Conservation (phyloP, 1,140 invertebrate genomes). For the Papilio aristodemus region DNA sequence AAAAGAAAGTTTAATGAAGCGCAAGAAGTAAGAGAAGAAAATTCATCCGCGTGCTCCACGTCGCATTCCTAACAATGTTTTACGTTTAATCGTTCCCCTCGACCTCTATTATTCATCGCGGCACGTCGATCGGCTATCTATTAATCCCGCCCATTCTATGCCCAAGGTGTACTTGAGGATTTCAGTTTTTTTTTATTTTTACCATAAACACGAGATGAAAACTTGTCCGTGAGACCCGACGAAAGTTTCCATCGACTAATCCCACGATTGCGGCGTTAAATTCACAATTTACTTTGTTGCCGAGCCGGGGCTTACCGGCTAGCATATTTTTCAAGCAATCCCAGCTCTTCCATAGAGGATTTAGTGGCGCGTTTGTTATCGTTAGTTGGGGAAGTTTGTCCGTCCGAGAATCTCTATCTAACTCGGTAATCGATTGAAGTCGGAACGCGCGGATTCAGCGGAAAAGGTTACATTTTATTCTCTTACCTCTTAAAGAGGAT, state of each 20-base stretch:
- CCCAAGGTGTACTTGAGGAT: conserved; percentile 43
- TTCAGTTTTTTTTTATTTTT: conserved; percentile 63
- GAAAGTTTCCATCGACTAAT: conserved; percentile 70
- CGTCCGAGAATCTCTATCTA: conserved; percentile 41
- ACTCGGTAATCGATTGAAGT: conserved; percentile 43
- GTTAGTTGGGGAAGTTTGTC: conserved; percentile 57
- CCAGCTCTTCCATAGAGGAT: conserved; percentile 60
- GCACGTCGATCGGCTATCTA: conserved; percentile 42
- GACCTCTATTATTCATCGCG: conserved; percentile 53
- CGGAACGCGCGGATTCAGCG: conserved; percentile 22
- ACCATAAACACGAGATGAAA: conserved; percentile 71
- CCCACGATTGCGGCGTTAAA: conserved; percentile 65
- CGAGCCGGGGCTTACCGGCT: conserved; percentile 56
- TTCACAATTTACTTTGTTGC: conserved; percentile 74
- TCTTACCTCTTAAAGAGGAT: conserved; percentile 22
- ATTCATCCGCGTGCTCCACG: conserved; percentile 35
- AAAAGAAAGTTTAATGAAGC: conserved; percentile 13
- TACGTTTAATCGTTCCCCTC: conserved; percentile 47
- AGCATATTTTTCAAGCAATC: conserved; percentile 70
- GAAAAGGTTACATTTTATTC: conserved; percentile 24
- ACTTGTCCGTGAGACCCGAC: conserved; percentile 53
- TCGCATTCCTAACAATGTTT: conserved; percentile 44
- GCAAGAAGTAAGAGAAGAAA: not conserved
- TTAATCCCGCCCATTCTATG: conserved; percentile 54
- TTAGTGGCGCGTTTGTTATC: conserved; percentile 67